Base-by-base conservation (phyloP, 2,888 invertebrate genomes). In the Stenodema calcarata region DNA sequence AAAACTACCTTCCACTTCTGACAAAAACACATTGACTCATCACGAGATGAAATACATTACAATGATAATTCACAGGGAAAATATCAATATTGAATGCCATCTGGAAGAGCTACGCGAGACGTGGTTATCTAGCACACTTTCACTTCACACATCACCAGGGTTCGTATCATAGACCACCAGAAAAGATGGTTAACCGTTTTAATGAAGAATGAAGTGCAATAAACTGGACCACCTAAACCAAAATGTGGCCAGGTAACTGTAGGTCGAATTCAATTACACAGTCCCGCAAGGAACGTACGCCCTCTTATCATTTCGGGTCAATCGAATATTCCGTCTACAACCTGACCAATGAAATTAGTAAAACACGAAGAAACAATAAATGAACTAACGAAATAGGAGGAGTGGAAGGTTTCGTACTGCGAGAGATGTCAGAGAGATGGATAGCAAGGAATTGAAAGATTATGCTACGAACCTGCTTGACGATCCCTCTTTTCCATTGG, bases 381-480 rank as follows among this genome's bases (percentile, higher is more conserved):
- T 2, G 28, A 4, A 70, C 18, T 4, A 4, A 1, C 28, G 18
- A n/a, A 41, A n/a, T n/a, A n/a, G n/a, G 14, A 27, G 16, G 30
- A 6, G 41, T 6, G 50, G 30, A 4, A 50, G 14, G 0, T n/a
- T 30, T 18, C 35, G 47, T 7, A 12, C 12, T n/a, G 27, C 16
- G 35, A 27, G 35, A 69, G 70, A 50, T 35, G 35, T 62, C 7
- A 62, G 62, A 23, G 23, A 62, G 23, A 62, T 62, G 62, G 62
- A 23, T 62, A 18, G 62, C 23, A 23, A 9, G 12, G 12, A 62
- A 27, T 62, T 62, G 9, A 1, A 7, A 62, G 23, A 79, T 12
- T 30, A 16, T 41, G 27, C 23, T 14, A 90, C 91, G 92, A 91
- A 93, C 94, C 92, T 94, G 93, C 91, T 94, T 94, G 87, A 94